phyloP scores from a whole-genome alignment of 2,113 vertebrate genomes.

The Edolisoma coerulescens region DNA sequence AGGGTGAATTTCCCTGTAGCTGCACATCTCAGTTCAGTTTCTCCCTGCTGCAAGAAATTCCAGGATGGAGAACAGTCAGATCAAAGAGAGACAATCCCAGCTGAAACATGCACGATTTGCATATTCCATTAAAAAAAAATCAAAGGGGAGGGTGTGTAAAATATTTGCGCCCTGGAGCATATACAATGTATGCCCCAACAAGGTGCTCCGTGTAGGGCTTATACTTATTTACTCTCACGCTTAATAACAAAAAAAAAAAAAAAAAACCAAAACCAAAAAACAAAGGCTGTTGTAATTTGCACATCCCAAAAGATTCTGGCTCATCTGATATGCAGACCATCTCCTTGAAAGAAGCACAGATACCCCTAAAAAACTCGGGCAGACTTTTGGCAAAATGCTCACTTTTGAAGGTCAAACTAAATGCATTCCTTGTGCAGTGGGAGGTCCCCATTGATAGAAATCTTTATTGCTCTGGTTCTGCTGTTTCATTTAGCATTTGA shows the following conservation, averaged over 20 bases:
- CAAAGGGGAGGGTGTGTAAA: slow-evolving; percentile 59
- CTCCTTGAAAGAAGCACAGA: neutral
- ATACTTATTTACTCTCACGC: slow-evolving; percentile 46
- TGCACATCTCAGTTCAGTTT: neutral
- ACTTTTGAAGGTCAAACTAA: slow-evolving; percentile 47
- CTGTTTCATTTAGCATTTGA: slow-evolving; percentile 10
- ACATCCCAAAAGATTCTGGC: neutral
- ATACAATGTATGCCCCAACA: slow-evolving; percentile 51
- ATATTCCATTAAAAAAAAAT: slow-evolving; percentile 60
- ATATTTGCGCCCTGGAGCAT: slow-evolving; percentile 55
- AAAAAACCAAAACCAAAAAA: neutral
- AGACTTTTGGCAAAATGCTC: neutral
- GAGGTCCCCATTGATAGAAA: slow-evolving; percentile 46
- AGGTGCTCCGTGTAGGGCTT: slow-evolving; percentile 5
- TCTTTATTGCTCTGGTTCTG: slow-evolving; percentile 34
- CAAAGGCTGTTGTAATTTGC: neutral
- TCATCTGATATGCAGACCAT: neutral
- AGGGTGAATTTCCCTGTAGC: neutral
- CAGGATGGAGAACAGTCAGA: slow-evolving; percentile 31
- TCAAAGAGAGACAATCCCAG: slow-evolving; percentile 54
- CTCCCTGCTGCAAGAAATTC: neutral
- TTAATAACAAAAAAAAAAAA: neutral
- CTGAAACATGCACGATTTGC: slow-evolving; percentile 38
- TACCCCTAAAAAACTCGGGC: neutral
- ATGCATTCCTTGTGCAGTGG: slow-evolving; percentile 31